Base-by-base conservation (phyloP, 2,113 vertebrate genomes). In the Cyprichromis sp. region DNA sequence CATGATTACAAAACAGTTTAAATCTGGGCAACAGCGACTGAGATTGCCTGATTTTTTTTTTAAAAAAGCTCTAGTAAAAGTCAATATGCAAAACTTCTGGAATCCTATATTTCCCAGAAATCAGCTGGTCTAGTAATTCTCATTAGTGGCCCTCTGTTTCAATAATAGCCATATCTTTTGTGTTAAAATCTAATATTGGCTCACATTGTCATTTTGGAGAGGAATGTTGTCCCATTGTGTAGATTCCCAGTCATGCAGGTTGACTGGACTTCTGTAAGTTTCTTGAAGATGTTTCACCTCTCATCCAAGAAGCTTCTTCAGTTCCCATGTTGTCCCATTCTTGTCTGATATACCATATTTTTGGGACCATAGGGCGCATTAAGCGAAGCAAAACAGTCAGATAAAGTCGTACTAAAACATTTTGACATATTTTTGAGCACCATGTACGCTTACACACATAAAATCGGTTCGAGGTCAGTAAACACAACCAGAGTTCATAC, bases 211-310 rank as follows among this genome's bases (percentile, higher is more conserved):
- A 4, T 68, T 68, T 36, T 36, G 19, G 1, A 38, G 34, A 38
- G 34, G 6, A 68, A 7, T 63, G 0, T 68, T 68, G 19, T 0
- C 19, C 31, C 11, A 38, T 38, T 21, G 1, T 63, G 59, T 11
- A 63, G 8, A 11, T 63, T 63, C 5, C 16, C 59, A 61, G 29
- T 61, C 57, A 61, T 34, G 57, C 29, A 34, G 29, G 57, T 61
- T 61, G 57, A 34, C 57, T 19, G 29, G 29, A 61, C 8, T 34
- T 59, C 24, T 57, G 24, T 26, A 57, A 5, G 55, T 57, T 57
- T 57, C 0, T 29, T 57, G 54, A 0, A 57, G 24, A 57, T 57
- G 24, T 57, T 57, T 61, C 57, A 31, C 1, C 14, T 61, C 2
- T 31, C 26, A 6, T 0, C 29, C 29, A 26, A 61, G 57, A 59